Conservation (phyloP, 2,888 invertebrate genomes). For the Auanema sp. region DNA sequence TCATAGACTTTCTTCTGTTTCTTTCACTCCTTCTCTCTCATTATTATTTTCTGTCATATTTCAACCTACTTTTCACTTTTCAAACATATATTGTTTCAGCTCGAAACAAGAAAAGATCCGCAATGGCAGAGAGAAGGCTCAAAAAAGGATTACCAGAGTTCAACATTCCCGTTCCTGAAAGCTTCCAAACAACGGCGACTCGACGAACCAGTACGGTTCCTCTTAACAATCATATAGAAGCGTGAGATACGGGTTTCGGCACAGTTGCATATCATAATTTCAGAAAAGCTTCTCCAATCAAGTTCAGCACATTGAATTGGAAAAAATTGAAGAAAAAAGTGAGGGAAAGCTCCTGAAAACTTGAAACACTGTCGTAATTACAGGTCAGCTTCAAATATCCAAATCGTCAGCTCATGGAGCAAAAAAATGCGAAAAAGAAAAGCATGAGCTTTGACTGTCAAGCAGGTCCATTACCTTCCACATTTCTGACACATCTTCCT, state of each 20-base stretch:
- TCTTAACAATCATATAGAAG: not conserved
- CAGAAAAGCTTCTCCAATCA: slow-evolving; percentile 16
- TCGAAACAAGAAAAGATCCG: slow-evolving; percentile 50
- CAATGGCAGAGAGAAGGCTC: slow-evolving; percentile 52
- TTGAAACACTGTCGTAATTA: not conserved
- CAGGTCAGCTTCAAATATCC: slow-evolving; percentile 17
- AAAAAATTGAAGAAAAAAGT: slow-evolving; percentile 32
- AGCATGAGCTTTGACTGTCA: slow-evolving; percentile 19
- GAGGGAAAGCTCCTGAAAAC: not conserved
- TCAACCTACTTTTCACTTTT: too few relatives aligned
- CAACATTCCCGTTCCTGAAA: slow-evolving; percentile 49
- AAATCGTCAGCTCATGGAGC: slow-evolving; percentile 1
- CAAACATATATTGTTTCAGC: slow-evolving; percentile 32
- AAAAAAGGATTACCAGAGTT: slow-evolving; percentile 45
- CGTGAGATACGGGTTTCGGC: not conserved
- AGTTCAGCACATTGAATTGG: slow-evolving; percentile 23
- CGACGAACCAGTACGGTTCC: not conserved
- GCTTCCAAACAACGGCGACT: slow-evolving; percentile 24
- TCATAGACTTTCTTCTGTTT: not conserved
- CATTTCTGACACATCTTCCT: slow-evolving; percentile 8
- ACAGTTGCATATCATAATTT: not conserved
- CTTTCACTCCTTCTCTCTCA: slow-evolving; percentile 2
- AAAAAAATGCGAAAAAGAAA: slow-evolving; percentile 13
- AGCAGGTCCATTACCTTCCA: slow-evolving; percentile 15
- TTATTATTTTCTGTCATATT: not conserved